Percentiles rank a stretch among this genome's conserved stretches.
These are phyloP conservation scores for Artemia sinica DNA, from an alignment of 2,888 invertebrate genomes.

Conservation along the genomic window DNA sequence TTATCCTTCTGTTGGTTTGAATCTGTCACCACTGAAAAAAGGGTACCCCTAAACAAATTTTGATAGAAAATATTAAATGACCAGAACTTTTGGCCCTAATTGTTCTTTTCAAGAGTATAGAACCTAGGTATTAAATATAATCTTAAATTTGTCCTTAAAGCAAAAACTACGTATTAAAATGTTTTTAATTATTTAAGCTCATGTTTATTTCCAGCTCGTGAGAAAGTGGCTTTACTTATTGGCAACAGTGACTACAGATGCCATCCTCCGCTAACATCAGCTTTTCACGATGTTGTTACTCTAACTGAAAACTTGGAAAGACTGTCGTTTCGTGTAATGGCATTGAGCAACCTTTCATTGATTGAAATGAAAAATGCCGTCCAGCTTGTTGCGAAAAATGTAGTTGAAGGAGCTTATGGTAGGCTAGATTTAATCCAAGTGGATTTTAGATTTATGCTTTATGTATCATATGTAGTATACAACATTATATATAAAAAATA, in stretches of 20 bases:
- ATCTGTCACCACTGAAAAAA: no score
- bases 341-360: conserved; percentile 29
- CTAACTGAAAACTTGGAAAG: conserved; percentile 28
- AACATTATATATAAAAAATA: no score
- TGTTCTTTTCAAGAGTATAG: no score
- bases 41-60: no score
- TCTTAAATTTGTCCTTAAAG: no score
- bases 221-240: conserved; percentile 20
- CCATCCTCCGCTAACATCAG: background rate
- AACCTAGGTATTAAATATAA: no score
- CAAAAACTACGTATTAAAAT: no score
- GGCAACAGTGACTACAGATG: conserved; percentile 18
- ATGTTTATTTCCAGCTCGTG: conserved; percentile 14
- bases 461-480: no score
- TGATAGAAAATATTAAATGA: no score
- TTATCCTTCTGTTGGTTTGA: no score
- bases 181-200: background rate
- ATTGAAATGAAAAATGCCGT: conserved; percentile 31
- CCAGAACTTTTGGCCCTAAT: no score
- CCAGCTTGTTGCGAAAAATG: conserved; percentile 18
- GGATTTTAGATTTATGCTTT: no score
- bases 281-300: conserved; percentile 28
- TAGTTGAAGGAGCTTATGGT: background rate
- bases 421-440: background rate
- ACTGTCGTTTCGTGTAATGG: conserved; percentile 31